Conservation (phyloP, 2,888 invertebrate genomes). For the Herminia tarsipennalis region DNA sequence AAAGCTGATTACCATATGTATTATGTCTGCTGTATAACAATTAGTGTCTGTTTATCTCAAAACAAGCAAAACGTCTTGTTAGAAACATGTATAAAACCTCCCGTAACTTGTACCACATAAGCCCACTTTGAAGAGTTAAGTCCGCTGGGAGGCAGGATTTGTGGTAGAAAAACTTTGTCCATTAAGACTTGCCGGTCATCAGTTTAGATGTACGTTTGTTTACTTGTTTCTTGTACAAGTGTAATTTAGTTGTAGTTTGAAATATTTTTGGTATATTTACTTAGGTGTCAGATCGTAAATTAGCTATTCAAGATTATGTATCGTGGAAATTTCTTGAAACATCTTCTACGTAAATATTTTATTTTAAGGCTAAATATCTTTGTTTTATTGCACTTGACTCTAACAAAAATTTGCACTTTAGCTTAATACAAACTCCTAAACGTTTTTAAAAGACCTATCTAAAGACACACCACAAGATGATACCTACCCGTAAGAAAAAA, state of each 20-base stretch:
- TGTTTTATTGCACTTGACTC: no score
- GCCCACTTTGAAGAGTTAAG: conserved; percentile 43
- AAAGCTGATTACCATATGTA: no score
- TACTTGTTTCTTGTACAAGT: conserved; percentile 20
- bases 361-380: no score
- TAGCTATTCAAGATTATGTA: background rate
- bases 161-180: conserved; percentile 74
- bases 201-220: conserved; percentile 45
- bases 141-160: conserved; percentile 61
- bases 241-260: conserved; percentile 2
- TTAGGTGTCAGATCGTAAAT: background rate
- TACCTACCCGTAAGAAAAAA: no score
- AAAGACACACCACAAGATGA: no score
- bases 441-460: no score
- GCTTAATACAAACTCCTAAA: no score
- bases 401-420: no score
- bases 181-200: conserved; percentile 67
- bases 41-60: background rate
- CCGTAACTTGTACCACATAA: conserved; percentile 38
- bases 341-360: no score
- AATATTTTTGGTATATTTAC: background rate
- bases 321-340: no score
- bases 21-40: no score
- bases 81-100: conserved; percentile 6
- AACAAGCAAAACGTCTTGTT: background rate